Evolutionary conservation across 2,888 invertebrate species (phyloP), one percentile per base, ranked within the genome.

Genomic region (Zele albiditarsus): DNA sequence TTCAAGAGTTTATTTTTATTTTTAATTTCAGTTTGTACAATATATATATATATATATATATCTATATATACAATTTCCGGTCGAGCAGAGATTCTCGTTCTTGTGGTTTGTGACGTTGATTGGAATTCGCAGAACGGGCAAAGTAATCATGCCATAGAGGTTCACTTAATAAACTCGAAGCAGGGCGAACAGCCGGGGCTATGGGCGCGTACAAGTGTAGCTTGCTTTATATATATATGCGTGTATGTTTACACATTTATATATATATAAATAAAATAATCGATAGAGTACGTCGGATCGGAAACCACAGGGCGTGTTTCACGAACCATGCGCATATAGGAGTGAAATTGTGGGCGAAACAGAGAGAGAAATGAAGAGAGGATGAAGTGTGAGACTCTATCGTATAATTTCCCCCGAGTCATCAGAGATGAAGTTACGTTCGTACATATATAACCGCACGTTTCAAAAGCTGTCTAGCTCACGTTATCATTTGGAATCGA

Each of bases 391-490:
- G 75, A 71, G 73, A 63, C 65, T 57, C 66, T 57, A 75, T 75
- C 62, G 63, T 75, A 68, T 71, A 75, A 75, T 75, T 75, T 75
- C 75, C 71, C 75, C 38, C 46, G 75, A 75, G 75, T 71, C 71
- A 38, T 71, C 71, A 49, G 65, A 57, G 63, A 68, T 75, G 42
- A 72, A 71, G 60, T 74, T 67, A 33, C 16, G 42, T 27, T 27
- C 16, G 33, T 57, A 58, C 62, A 28, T 60, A 42, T 38, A 70
- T 70, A 12, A 42, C 8, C 8, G 25, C 23, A 25, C 58, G 38
- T 67, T 63, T 63, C 33, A 20, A 63, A 63, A n/a, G 63, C 63
- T 63, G 63, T 16, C 27, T 60, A 25, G 28, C 63, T 38, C 38
- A 12, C n/a, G 33, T 33, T 38, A 63, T 63, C 31, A 63, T 33